A percentile compares a stretch with the other conserved stretches of the same genome.
phyloP scores from a whole-genome alignment of 2,113 vertebrate species.

The Alethe diademata region DNA sequence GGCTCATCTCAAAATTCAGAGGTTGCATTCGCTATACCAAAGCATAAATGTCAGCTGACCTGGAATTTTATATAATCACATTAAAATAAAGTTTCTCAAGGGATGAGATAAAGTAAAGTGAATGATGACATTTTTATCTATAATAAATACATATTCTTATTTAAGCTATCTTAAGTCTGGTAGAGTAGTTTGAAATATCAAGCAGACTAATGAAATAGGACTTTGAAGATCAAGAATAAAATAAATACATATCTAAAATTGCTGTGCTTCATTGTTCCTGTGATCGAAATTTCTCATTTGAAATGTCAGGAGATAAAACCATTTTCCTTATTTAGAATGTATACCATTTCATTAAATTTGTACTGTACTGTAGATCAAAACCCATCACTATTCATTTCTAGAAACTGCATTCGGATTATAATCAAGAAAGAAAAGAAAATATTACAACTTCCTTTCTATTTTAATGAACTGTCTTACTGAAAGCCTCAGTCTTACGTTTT shows the following conservation, averaged over 20 bases:
- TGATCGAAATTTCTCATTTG: slow-evolving; percentile 26
- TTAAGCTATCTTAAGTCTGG: neutral
- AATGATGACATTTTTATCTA: neutral
- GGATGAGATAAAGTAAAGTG: neutral
- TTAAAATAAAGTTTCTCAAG: neutral
- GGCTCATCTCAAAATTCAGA: neutral
- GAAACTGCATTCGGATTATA: neutral
- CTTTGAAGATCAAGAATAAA: neutral
- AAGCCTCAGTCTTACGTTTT: neutral
- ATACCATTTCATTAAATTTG: slow-evolving; percentile 35
- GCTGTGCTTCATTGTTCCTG: neutral
- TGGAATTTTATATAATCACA: neutral
- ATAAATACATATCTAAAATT: neutral
- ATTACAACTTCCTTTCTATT: neutral
- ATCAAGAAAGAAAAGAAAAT: slow-evolving; percentile 8
- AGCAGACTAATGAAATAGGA: neutral
- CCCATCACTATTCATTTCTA: neutral
- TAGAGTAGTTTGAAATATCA: neutral
- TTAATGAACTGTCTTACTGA: neutral
- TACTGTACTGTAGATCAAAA: neutral
- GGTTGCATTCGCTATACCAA: neutral
- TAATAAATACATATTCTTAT: neutral
- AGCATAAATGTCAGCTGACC: neutral
- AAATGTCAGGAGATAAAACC: neutral
- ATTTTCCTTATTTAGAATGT: slow-evolving; percentile 33